These are phyloP conservation scores for Sialia sialis DNA, from an alignment of 2,113 vertebrate species.

Conservation along the genomic window DNA sequence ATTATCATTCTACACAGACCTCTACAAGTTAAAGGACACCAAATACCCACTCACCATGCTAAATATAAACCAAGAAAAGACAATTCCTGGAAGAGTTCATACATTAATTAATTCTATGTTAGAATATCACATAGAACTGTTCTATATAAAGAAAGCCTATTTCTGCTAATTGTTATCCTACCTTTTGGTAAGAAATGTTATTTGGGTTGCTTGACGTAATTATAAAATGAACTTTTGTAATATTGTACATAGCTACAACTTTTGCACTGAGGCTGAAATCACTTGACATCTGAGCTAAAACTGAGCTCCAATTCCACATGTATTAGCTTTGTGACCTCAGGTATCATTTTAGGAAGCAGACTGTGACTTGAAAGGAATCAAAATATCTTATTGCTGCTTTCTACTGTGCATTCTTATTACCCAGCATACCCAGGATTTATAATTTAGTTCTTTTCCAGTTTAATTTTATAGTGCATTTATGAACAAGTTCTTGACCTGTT, in stretches of 20 bases:
- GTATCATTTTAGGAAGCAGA: background rate
- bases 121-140: background rate
- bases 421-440: background rate
- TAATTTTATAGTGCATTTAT: background rate
- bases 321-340: background rate
- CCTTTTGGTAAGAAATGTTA: background rate
- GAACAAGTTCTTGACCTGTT: background rate
- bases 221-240: background rate
- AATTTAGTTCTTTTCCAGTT: background rate
- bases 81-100: background rate
- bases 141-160: background rate
- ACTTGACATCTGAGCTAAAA: background rate
- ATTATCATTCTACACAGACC: background rate
- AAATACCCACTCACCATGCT: background rate
- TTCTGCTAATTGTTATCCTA: background rate
- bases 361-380: background rate
- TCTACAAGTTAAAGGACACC: background rate
- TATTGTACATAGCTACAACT: background rate
- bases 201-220: background rate
- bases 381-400: background rate
- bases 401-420: background rate
- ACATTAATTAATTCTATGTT: background rate
- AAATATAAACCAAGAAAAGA: background rate
- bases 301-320: background rate
- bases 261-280: background rate